phyloP scores from a whole-genome alignment of 2,113 vertebrate species.

The Oreocharis arfaki region DNA sequence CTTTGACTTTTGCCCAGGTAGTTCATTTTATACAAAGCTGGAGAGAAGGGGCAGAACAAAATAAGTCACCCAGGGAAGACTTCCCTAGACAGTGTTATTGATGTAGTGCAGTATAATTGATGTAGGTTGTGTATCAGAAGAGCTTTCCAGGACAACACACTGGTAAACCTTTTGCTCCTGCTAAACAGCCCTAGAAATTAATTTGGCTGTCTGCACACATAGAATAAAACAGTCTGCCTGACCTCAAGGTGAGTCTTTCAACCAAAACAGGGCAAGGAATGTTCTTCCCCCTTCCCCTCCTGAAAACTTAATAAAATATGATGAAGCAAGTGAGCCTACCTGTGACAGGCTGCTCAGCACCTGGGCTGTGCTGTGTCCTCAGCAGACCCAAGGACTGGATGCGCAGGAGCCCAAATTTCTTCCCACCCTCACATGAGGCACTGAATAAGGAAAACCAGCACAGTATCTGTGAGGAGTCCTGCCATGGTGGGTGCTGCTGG shows the following conservation, averaged over 20 bases:
- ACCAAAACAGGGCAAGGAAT: not conserved
- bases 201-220: not conserved
- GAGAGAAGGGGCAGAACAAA: not conserved
- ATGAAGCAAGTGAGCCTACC: not conserved
- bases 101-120: not conserved
- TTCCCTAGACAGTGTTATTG: not conserved
- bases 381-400: not conserved
- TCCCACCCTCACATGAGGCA: rapidly evolving
- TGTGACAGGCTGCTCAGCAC: not conserved
- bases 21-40: not conserved
- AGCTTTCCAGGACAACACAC: not conserved
- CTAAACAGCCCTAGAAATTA: not conserved
- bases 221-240: not conserved
- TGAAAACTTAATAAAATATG: not conserved
- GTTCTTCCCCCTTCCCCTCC: not conserved
- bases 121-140: not conserved
- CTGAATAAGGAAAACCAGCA: not conserved
- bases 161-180: not conserved
- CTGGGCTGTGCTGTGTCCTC: not conserved
- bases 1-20: not conserved
- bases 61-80: not conserved
- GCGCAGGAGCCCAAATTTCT: not conserved
- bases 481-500: not conserved
- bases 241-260: not conserved
- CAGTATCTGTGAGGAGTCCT: not conserved